These are phyloP conservation scores for Eucera pruinosa DNA, from an alignment of 2,888 invertebrate genomes.

Conservation along the genomic window DNA sequence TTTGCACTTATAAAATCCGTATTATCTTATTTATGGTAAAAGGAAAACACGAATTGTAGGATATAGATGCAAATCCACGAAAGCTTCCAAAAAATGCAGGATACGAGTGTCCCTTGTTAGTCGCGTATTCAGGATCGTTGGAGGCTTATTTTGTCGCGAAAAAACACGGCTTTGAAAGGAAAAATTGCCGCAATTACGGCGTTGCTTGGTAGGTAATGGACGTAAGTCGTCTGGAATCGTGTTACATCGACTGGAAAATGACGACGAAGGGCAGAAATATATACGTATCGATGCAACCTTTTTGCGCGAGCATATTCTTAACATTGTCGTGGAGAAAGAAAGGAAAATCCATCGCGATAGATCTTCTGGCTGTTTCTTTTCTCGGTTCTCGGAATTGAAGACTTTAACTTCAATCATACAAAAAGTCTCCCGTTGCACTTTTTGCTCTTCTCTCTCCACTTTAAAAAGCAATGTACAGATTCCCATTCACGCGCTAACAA, in stretches of 20 bases:
- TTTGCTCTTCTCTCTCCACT: too few species aligned
- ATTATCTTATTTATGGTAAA: too few species aligned
- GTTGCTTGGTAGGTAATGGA: slow-evolving; percentile 14
- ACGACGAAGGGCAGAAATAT: slow-evolving; percentile 1
- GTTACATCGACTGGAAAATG: slow-evolving; percentile 27
- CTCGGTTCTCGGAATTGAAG: slow-evolving; percentile 2
- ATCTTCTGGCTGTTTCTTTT: background rate
- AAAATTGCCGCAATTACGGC: background rate
- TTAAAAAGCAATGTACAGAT: too few species aligned
- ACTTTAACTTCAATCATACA: too few species aligned
- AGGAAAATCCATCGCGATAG: background rate
- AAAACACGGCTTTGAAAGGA: background rate
- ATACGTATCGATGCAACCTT: slow-evolving; percentile 1
- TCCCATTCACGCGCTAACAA: too few species aligned
- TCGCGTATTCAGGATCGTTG: background rate
- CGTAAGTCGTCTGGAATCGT: slow-evolving; percentile 11
- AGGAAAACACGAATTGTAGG: too few species aligned
- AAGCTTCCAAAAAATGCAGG: too few species aligned
- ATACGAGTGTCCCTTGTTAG: background rate
- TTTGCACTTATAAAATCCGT: too few species aligned
- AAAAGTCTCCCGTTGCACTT: too few species aligned
- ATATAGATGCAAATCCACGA: too few species aligned
- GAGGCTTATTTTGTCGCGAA: background rate
- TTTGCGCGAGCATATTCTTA: background rate
- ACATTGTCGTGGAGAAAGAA: slow-evolving; percentile 5